Evolutionary conservation across 2,888 invertebrate genomes (phyloP), one percentile per base, ranked within the genome.

Genomic region (Dynastes maya): DNA sequence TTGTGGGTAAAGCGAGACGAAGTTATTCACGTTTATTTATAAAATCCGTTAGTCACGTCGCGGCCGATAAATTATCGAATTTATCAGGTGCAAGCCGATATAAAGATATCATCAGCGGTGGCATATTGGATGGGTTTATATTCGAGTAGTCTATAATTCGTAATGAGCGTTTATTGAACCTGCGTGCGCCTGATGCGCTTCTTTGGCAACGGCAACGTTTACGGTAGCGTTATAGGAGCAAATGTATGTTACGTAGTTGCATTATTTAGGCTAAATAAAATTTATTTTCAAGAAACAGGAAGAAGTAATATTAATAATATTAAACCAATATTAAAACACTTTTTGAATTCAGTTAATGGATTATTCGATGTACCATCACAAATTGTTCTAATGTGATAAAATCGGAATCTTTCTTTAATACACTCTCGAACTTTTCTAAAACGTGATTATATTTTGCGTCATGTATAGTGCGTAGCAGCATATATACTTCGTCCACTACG

Each of bases 1-100:
- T 55, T 55, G 22, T 55, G 55, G 16, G 55, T 6, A 55, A 55
- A 27, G 11, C 29, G 63, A 61, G 63, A 63, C 63, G 29, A 32
- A 67, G 40, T 45, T 67, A 45, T 67, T 72, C 78, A 65, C 79
- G 81, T 81, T 81, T 82, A 83, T 83, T 83, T 83, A 83, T 80
- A 82, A 81, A 70, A 77, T 70, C 61, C 16, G 77, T 77, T 70
- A 71, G 70, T 77, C 77, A 77, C 71, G 77, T 71, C 71, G 70
- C 70, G 63, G 71, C 27, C 81, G 76, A 78, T 81, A 81, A 81
- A 81, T 81, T 78, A 78, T 75, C 80, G 79, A 78, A 79, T 80
- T 81, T 80, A 81, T 80, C 80, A 81, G 81, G 81, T 81, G 81
- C 72, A 61, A 58, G 58, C 80, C 78, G 79, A 77, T 80, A 81